These are phyloP conservation scores for Rhyacichthys aspro DNA, from an alignment of 2,797 vertebrate species.

Conservation along the genomic window DNA sequence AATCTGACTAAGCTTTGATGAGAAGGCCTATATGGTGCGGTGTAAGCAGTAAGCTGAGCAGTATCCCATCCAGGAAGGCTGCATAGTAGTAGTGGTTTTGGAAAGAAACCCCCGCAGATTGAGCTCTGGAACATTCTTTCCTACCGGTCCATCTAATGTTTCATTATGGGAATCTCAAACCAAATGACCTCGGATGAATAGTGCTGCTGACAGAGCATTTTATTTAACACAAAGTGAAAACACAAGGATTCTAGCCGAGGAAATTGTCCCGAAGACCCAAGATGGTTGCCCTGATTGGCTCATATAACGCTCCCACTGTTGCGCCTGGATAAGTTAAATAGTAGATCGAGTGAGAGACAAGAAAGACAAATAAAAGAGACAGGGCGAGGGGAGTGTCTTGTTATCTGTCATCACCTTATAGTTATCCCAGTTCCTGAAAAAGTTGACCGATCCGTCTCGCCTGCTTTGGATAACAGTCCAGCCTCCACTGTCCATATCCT, in stretches of 20 bases:
- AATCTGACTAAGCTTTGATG: slow-evolving; percentile 59
- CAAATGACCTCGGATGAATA: slow-evolving; percentile 48
- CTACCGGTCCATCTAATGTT: slow-evolving; percentile 58
- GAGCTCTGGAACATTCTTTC: slow-evolving; percentile 70
- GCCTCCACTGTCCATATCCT: slow-evolving; percentile 92
- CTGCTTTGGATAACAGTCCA: slow-evolving; percentile 97
- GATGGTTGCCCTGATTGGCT: slow-evolving; percentile 39
- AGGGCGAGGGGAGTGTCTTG: slow-evolving; percentile 8
- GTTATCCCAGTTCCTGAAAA: slow-evolving; percentile 97
- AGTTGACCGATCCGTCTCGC: slow-evolving; percentile 94
- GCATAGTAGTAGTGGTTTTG: slow-evolving; percentile 67
- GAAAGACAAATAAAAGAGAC: slow-evolving; percentile 21
- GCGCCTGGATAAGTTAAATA: slow-evolving; percentile 38
- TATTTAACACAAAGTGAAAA: slow-evolving; percentile 63
- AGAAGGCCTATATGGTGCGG: slow-evolving; percentile 52
- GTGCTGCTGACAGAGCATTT: slow-evolving; percentile 61
- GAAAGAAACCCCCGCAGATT: slow-evolving; percentile 61
- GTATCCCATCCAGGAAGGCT: slow-evolving; percentile 56
- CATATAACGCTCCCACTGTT: slow-evolving; percentile 34
- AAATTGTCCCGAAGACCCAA: slow-evolving; percentile 39
- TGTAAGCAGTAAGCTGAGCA: slow-evolving; percentile 34
- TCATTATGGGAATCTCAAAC: slow-evolving; percentile 69
- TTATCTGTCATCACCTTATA: slow-evolving; percentile 88
- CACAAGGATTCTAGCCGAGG: slow-evolving; percentile 44
- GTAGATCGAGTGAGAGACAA: slow-evolving; percentile 4